phyloP scores from a whole-genome alignment of 1,140 invertebrate species.

The Drosophila lacteicornis region DNA sequence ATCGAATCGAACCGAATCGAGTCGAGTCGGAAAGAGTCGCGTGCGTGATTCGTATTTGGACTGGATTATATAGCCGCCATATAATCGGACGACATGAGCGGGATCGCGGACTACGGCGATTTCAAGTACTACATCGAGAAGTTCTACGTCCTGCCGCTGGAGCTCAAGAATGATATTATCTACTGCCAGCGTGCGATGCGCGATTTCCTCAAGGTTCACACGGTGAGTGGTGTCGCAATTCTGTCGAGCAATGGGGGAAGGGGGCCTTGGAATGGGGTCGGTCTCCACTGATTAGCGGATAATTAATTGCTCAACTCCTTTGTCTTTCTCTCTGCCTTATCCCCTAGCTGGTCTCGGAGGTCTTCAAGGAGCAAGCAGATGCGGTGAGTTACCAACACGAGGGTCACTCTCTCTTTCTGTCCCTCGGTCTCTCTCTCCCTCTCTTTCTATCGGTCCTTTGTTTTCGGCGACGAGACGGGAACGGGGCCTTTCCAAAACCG shows the following conservation, averaged over 20 bases:
- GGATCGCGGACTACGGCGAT: conserved; percentile 15
- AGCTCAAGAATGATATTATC: conserved; percentile 79
- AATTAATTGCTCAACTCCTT: conserved; percentile 11
- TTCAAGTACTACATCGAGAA: conserved; percentile 75
- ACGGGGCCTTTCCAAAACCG: neutral
- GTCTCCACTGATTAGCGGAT: neutral
- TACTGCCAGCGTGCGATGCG: conserved; percentile 80
- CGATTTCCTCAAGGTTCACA: conserved; percentile 79
- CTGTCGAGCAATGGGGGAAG: neutral
- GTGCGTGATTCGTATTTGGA: conserved; percentile 19
- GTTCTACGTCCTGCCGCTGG: conserved; percentile 71
- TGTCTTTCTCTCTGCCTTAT: conserved; percentile 3
- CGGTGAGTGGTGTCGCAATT: conserved; percentile 58
- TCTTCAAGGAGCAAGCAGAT: conserved; percentile 74
- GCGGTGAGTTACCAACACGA: conserved; percentile 63
- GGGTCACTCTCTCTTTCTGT: neutral
- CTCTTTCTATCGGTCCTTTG: neutral
- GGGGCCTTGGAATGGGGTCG: neutral
- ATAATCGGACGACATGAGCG: conserved; percentile 35
- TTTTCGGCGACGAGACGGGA: neutral
- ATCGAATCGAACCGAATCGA: conserved; percentile 9
- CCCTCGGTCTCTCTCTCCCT: neutral
- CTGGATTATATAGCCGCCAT: conserved; percentile 20
- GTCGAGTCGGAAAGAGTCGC: conserved; percentile 10
- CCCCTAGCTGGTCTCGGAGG: conserved; percentile 73